Conservation (phyloP, 2,113 vertebrate species). For the Dromiciops gliroides region DNA sequence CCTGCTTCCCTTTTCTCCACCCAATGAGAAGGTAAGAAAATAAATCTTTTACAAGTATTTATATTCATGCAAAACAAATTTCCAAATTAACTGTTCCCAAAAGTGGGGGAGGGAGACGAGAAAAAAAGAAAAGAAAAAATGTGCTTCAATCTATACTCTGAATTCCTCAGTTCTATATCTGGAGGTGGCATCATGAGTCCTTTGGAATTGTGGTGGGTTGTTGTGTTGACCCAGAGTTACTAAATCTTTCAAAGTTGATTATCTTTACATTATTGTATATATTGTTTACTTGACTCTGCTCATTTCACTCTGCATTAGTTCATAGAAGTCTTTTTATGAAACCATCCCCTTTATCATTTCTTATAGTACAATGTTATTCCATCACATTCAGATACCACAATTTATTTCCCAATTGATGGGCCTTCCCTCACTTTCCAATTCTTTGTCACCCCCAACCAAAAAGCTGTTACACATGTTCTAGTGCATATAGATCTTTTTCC, state of each 20-base stretch:
- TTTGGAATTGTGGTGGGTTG: not conserved
- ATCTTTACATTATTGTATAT: not conserved
- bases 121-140: not conserved
- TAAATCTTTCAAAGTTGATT: not conserved
- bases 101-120: not conserved
- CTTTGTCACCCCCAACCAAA: not conserved
- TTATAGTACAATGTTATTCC: not conserved
- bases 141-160: not conserved
- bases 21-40: not conserved
- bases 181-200: not conserved
- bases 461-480: not conserved
- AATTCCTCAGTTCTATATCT: not conserved
- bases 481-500: not conserved
- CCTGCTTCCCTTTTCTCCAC: not conserved
- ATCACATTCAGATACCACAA: not conserved
- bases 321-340: not conserved
- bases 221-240: not conserved
- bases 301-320: not conserved
- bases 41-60: not conserved
- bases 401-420: too few relatives aligned
- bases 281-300: not conserved
- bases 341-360: not conserved
- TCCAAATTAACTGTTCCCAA: not conserved
- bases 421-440: not conserved
- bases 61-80: not conserved